Conservation (phyloP, 1,140 invertebrate genomes). For the Zaprionus ornatus region DNA sequence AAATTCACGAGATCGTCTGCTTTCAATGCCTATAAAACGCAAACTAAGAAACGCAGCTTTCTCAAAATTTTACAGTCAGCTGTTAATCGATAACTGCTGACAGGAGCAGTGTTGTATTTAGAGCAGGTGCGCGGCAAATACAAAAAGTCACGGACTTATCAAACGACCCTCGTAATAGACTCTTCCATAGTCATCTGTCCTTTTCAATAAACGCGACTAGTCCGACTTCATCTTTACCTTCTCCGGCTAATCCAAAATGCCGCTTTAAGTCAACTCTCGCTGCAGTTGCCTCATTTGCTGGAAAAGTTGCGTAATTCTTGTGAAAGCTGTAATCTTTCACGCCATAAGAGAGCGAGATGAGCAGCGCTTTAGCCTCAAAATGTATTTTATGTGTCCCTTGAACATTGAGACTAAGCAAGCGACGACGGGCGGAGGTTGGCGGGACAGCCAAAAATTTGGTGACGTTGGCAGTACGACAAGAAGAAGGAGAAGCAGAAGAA, state of each 20-base stretch:
- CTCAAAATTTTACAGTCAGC: too few relatives aligned
- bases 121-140: too few relatives aligned
- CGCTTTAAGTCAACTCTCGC: constrained; percentile 38
- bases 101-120: too few relatives aligned
- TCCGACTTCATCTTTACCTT: background rate
- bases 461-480: constrained; percentile 56
- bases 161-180: too few relatives aligned
- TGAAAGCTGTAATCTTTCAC: constrained; percentile 48
- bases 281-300: constrained; percentile 59
- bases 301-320: constrained; percentile 31
- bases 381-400: constrained; percentile 76
- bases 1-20: too few relatives aligned
- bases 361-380: constrained; percentile 51
- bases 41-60: too few relatives aligned
- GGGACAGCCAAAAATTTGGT: constrained; percentile 68
- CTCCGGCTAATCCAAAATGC: constrained; percentile 29
- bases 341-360: background rate
- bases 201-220: background rate
- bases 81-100: too few relatives aligned
- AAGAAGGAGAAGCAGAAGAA: background rate
- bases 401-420: constrained; percentile 67
- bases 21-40: too few relatives aligned
- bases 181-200: background rate
- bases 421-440: constrained; percentile 33
- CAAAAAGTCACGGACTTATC: too few relatives aligned